phyloP scores from a whole-genome alignment of 92 coral and sea anemone species.

The Meandrina meandrites region DNA sequence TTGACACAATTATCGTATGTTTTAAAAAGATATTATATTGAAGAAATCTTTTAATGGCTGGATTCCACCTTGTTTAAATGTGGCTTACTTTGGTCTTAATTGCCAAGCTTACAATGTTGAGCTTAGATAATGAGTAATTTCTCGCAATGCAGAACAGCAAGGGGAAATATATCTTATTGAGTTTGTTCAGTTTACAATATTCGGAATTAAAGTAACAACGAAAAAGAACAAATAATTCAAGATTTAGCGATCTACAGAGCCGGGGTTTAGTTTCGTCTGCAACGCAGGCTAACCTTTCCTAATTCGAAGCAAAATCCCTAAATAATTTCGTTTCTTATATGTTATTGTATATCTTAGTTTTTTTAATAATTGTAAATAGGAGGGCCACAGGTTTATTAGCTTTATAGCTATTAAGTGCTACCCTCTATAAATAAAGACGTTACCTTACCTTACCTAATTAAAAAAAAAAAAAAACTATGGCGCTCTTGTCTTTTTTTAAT shows the following conservation, averaged over 20 bases:
- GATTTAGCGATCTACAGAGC: constrained; percentile 13
- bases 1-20: neutral
- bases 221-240: neutral
- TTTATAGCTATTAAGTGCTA: too few species aligned
- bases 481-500: neutral
- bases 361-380: too few species aligned
- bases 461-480: neutral
- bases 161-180: too few species aligned
- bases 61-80: constrained; percentile 16
- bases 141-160: neutral
- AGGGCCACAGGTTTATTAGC: too few species aligned
- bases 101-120: neutral
- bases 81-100: constrained; percentile 6
- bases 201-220: neutral
- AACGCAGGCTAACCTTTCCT: constrained; percentile 12
- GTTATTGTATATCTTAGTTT: too few species aligned
- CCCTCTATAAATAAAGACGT: too few species aligned
- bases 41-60: neutral
- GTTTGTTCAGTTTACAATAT: neutral
- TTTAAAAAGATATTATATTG: neutral
- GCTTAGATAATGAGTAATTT: neutral
- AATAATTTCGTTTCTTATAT: too few species aligned
- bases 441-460: too few species aligned
- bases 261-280: too few species aligned
- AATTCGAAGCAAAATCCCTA: neutral